Percentiles rank a stretch among this genome's conserved stretches.
Evolutionary conservation across 2,113 vertebrate genomes (phyloP).

Genomic region (Eira barbara): DNA sequence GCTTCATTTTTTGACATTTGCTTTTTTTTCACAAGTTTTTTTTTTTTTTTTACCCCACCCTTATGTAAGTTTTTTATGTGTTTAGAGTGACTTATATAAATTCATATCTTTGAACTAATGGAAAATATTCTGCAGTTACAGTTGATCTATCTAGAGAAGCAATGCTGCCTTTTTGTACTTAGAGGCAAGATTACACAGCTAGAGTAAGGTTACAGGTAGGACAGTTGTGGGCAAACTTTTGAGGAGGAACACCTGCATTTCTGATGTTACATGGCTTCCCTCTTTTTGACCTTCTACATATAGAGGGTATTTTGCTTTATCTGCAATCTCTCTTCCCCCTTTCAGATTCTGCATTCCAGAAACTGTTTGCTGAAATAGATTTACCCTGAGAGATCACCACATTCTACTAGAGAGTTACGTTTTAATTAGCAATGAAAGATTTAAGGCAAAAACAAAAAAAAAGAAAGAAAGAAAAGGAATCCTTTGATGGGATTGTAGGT

Average conservation of each 20-base stretch:
- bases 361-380: not conserved
- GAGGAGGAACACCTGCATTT: not conserved
- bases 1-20: not conserved
- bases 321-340: not conserved
- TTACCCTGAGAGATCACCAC: not conserved
- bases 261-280: not conserved
- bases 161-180: not conserved
- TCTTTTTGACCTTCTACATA: not conserved
- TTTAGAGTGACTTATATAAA: not conserved
- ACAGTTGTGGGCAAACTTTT: not conserved
- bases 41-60: not conserved
- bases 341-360: not conserved
- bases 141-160: not conserved
- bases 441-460: not conserved
- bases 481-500: not conserved
- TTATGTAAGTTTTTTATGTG: not conserved
- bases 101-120: not conserved
- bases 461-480: not conserved
- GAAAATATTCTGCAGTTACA: not conserved
- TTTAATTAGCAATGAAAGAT: not conserved
- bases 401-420: not conserved
- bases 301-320: accelerated
- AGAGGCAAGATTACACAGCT: not conserved
- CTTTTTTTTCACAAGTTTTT: not conserved
- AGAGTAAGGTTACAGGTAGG: not conserved